Evolutionary conservation across 1,140 invertebrate genomes (phyloP), one percentile per base, ranked within the genome.

Genomic region (Colletes latitarsis): DNA sequence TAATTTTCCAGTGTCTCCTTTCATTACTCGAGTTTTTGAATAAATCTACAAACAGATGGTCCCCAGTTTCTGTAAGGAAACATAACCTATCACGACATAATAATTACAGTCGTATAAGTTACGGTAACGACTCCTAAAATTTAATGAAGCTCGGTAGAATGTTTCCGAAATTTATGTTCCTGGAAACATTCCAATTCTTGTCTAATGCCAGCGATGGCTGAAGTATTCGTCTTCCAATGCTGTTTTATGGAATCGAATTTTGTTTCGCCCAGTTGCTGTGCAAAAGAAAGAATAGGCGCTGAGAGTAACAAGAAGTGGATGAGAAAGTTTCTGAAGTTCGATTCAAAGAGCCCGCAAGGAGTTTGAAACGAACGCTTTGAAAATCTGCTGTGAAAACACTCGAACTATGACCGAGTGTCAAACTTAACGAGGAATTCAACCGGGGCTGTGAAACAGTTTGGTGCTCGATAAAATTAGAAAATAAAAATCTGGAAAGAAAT

Each of bases 401-500:
- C 9, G 2, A 71, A 58, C 39, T 43, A 6, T 15, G n/a, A 8
- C 17, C 3, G 8, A 58, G 10, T 58, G 9, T 4, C 17, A 46
- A n/a, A 39, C 10, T 71, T 71, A 55, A 39, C 49, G 9, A 57
- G 10, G n/a, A 67, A 67, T 67, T 67, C 64, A 49, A n/a, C 17
- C n/a, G 3, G 15, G 17, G 5, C n/a, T 21, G n/a, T 6, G 57
- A 58, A 58, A 14, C n/a, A 58, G 8, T 58, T 19, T 8, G n/a
- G n/a, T 58, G 21, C 14, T 19, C 4, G 19, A 66, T 46, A 12
- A 1, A 46, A n/a, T 14, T 66, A 3, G n/a, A 49, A 66, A 9
- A 21, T 10, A 3, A 19, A 4, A 0, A 5, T 2, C 6, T 6
- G 17, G 8, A 17, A 14, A 12, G 43, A 12, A 10, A 12, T 49